Base-by-base conservation (phyloP, 2,888 invertebrate species). In the Nomada hirtipes region DNA sequence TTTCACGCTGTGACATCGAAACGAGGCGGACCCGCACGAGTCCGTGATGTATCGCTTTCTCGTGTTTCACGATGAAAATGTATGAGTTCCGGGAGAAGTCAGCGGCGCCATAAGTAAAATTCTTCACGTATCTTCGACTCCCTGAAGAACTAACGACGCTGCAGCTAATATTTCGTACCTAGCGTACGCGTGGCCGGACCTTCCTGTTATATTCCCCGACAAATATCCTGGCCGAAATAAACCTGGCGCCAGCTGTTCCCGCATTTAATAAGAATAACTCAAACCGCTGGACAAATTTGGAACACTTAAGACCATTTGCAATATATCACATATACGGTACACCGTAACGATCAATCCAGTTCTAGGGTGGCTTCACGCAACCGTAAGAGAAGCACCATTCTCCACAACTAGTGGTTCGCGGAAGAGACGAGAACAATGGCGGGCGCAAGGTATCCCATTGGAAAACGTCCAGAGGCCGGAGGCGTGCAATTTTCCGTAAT, bases 171-270 rank as follows among this genome's bases (percentile, higher is more conserved):
- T 69, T 53, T 53, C 74, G 29, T 29, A 36, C n/a, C 42, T 53
- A 57, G 26, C 53, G 64, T 53, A 69, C 15, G 10, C 57, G 23
- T 57, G 57, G 70, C 60, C 59, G 64, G 42, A 61, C 47, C 26
- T 60, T 88, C 80, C 78, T 84, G 73, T 76, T 79, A 76, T 85
- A 81, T 85, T 76, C 67, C 57, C 60, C 60, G 68, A 86, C 80
- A 86, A 84, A 88, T 83, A 53, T 57, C 20, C 20, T 18, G 72
- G 67, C 76, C 20, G 74, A 72, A 84, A 84, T 80, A 81, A 78
- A 81, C 52, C 72, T 73, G 79, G 70, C 71, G 74, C 59, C 88
- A 73, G 83, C 79, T 88, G 53, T 29, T 52, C 10, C 2, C 36
- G 53, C 10, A 52, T 13, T 52, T 36, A 67, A 68, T n/a, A 18